Percentiles rank a stretch among this genome's conserved stretches.
These are phyloP conservation scores for Pocillopora grandis DNA, from an alignment of 92 coral and sea anemone species.

Conservation along the genomic window DNA sequence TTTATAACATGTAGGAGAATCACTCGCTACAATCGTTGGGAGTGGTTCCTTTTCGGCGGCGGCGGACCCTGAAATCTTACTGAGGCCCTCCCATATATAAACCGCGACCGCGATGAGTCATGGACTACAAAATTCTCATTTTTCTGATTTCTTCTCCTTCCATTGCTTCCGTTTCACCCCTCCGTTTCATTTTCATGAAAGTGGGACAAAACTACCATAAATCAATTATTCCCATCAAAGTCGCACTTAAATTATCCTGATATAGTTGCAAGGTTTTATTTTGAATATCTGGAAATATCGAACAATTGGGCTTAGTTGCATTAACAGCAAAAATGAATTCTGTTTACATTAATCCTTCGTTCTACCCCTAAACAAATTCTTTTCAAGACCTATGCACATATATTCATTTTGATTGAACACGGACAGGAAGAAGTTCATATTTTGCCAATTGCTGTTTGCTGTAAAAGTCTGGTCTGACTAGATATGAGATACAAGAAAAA, in stretches of 20 bases:
- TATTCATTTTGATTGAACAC: too few relatives aligned
- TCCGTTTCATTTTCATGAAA: not conserved
- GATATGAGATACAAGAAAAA: too few relatives aligned
- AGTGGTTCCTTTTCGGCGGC: slow-evolving; percentile 80
- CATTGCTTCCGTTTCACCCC: not conserved
- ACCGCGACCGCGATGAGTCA: slow-evolving; percentile 35
- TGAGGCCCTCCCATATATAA: slow-evolving; percentile 67
- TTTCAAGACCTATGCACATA: too few relatives aligned
- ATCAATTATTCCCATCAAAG: too few relatives aligned
- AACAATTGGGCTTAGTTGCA: not conserved
- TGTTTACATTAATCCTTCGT: too few relatives aligned
- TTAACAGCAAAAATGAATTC: too few relatives aligned
- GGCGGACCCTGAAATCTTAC: slow-evolving; percentile 60
- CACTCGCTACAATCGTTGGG: slow-evolving; percentile 64
- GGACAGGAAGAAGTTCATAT: too few relatives aligned
- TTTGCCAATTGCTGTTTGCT: too few relatives aligned
- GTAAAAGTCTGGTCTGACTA: too few relatives aligned
- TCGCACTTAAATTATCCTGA: not conserved
- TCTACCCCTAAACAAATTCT: too few relatives aligned
- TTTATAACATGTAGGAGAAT: slow-evolving; percentile 57
- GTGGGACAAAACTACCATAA: not conserved
- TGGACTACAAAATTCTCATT: slow-evolving; percentile 29
- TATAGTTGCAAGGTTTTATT: too few relatives aligned
- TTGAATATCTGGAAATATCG: not conserved
- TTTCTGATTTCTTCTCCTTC: slow-evolving; percentile 5